A percentile compares a stretch with the other conserved stretches of the same genome.
Conservation (phyloP, 2,113 vertebrate species). For the Phrynosoma blainvillii region DNA sequence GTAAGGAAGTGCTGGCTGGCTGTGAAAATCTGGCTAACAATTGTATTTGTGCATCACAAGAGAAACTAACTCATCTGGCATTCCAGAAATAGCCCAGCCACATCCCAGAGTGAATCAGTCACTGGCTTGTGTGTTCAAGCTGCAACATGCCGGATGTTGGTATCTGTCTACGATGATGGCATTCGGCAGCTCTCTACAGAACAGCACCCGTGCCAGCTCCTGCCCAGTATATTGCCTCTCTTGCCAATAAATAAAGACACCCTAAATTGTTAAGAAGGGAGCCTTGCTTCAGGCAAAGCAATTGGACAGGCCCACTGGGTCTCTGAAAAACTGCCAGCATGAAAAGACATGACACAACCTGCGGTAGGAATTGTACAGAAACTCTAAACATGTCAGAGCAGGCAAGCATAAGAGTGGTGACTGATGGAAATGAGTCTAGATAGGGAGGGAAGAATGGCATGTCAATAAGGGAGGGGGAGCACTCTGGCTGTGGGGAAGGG, state of each 20-base stretch:
- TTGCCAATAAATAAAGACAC: conserved; percentile 54
- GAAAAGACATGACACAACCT: conserved; percentile 72
- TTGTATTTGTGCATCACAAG: conserved; percentile 18
- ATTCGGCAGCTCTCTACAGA: conserved; percentile 41
- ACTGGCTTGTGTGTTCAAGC: conserved; percentile 53
- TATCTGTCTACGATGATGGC: conserved; percentile 32
- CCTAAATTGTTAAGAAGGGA: conserved; percentile 58
- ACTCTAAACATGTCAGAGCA: conserved; percentile 71
- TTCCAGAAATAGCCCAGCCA: conserved; percentile 70
- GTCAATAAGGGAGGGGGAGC: conserved; percentile 58
- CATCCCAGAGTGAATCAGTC: conserved; percentile 58
- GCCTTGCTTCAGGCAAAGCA: conserved; percentile 66
- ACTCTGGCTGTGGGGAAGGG: conserved; percentile 52
- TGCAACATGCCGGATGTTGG: conserved; percentile 53
- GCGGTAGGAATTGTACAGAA: conserved; percentile 74
- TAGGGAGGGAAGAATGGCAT: conserved; percentile 69
- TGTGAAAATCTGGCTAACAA: background rate
- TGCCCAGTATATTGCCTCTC: conserved; percentile 49
- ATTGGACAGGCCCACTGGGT: conserved; percentile 34
- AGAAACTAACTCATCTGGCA: conserved; percentile 64
- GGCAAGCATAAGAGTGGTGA: conserved; percentile 66
- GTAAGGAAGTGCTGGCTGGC: background rate
- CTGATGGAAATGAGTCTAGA: conserved; percentile 72
- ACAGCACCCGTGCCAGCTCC: conserved; percentile 39
- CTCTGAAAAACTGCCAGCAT: conserved; percentile 60